Conservation (phyloP, 1,140 invertebrate species). For the Kradibia gibbosae region DNA sequence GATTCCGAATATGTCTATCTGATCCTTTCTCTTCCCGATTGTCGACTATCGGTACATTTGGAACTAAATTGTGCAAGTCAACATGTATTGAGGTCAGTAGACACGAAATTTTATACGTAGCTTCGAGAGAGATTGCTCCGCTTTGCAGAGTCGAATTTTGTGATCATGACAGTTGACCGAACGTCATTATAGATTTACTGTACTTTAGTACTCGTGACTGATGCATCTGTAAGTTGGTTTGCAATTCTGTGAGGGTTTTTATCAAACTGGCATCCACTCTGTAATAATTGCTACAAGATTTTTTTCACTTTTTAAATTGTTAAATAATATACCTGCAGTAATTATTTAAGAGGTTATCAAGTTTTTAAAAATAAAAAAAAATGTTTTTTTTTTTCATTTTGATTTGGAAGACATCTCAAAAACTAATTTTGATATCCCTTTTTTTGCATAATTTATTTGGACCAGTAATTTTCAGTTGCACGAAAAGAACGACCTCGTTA, state of each 20-base stretch:
- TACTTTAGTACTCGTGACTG: slow-evolving; percentile 26
- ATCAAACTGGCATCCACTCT: slow-evolving; percentile 15
- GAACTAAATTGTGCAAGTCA: not conserved
- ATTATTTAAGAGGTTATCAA: too few relatives aligned
- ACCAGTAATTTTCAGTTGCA: too few relatives aligned
- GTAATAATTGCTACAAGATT: too few relatives aligned
- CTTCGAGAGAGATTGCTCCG: slow-evolving; percentile 22
- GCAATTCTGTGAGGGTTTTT: not conserved
- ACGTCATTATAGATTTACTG: slow-evolving; percentile 41
- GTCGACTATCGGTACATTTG: not conserved
- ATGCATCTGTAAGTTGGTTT: not conserved
- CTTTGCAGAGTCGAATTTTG: slow-evolving; percentile 42
- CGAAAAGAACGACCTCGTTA: too few relatives aligned
- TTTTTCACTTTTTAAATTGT: too few relatives aligned
- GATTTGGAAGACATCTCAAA: too few relatives aligned
- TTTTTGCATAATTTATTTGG: too few relatives aligned
- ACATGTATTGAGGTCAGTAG: not conserved
- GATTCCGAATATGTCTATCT: not conserved
- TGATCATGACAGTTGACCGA: slow-evolving; percentile 11
- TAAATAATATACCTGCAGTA: too few relatives aligned
- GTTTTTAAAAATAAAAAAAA: too few relatives aligned
- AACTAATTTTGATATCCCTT: too few relatives aligned
- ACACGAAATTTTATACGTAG: slow-evolving; percentile 27
- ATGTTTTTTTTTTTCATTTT: too few relatives aligned
- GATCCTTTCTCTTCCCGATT: not conserved